A percentile compares a stretch with the other conserved stretches of the same genome.
Evolutionary conservation across 2,888 invertebrate genomes (phyloP).

Genomic region (Silvanus unidentatus): DNA sequence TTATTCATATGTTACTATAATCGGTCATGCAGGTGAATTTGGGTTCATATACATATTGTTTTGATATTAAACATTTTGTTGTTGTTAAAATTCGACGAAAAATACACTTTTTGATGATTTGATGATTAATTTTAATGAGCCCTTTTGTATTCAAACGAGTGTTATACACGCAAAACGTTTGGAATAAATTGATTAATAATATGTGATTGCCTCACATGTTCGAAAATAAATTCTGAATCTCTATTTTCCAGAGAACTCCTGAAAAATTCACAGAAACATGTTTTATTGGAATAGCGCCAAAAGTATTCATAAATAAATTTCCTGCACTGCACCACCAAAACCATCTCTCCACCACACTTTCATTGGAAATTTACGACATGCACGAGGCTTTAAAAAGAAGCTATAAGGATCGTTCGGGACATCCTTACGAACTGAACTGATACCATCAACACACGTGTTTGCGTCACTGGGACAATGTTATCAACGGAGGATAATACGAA

Average conservation of each 20-base stretch:
- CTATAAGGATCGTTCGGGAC: constrained; percentile 1
- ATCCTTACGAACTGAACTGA: constrained; percentile 13
- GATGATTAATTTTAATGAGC: too few species aligned
- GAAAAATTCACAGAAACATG: constrained; percentile 38
- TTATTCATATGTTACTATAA: too few species aligned
- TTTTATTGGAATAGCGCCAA: constrained; percentile 41
- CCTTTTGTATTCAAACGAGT: too few species aligned
- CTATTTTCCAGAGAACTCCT: constrained; percentile 14
- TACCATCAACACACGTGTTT: constrained; percentile 34
- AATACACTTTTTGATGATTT: too few species aligned
- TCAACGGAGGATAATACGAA: constrained; percentile 34
- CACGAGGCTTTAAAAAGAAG: constrained; percentile 14
- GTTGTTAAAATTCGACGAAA: too few species aligned
- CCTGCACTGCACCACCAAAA: constrained; percentile 40
- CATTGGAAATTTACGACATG: constrained; percentile 39
- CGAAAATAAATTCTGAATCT: too few species aligned
- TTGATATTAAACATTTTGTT: too few species aligned
- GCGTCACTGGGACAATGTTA: constrained; percentile 30
- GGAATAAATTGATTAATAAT: neutral
- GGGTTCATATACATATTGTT: too few species aligned
- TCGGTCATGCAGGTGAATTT: too few species aligned
- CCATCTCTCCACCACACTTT: too few species aligned
- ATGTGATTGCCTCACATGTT: too few species aligned
- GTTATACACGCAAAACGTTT: too few species aligned
- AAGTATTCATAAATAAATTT: constrained; percentile 47